Evolutionary conservation across 2,797 vertebrate species (phyloP).

Genomic region (Takifugu ocellatus): DNA sequence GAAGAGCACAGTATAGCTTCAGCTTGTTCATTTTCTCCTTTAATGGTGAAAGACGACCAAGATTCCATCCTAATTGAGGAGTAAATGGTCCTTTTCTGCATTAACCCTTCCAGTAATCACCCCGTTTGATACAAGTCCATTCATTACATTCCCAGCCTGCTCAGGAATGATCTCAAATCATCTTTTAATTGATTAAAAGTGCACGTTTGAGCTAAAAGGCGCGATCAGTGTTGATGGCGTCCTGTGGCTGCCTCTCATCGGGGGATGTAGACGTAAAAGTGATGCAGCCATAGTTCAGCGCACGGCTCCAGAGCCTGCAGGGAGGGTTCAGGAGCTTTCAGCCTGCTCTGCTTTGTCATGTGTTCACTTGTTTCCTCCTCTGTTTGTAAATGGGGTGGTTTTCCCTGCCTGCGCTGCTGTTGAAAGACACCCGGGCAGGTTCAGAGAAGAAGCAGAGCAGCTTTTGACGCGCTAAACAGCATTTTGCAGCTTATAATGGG

Average conservation of each 20-base stretch:
- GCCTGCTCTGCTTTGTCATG: constrained; percentile 52
- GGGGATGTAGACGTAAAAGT: background rate
- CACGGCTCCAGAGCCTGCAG: constrained; percentile 12
- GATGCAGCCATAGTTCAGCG: background rate
- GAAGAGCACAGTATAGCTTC: constrained; percentile 25
- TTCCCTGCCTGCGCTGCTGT: constrained; percentile 43
- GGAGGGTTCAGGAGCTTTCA: constrained; percentile 14
- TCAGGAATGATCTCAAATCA: too few species aligned
- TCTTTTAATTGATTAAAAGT: too few species aligned
- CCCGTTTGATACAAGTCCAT: background rate
- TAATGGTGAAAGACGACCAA: constrained; percentile 22
- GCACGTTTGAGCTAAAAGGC: too few species aligned
- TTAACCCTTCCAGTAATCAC: background rate
- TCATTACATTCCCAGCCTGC: background rate
- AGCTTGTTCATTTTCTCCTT: background rate
- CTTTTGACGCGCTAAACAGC: background rate
- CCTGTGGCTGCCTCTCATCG: background rate
- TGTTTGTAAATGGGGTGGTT: constrained; percentile 30
- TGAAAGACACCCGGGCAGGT: constrained; percentile 34
- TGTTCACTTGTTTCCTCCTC: constrained; percentile 58
- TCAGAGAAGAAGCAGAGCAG: constrained; percentile 16
- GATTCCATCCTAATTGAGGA: background rate
- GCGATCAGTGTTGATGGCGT: too few species aligned
- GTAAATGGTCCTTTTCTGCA: background rate
- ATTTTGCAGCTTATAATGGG: constrained; percentile 13